Base-by-base conservation (phyloP, 2,797 vertebrate genomes). In the Alcedo atthis region DNA sequence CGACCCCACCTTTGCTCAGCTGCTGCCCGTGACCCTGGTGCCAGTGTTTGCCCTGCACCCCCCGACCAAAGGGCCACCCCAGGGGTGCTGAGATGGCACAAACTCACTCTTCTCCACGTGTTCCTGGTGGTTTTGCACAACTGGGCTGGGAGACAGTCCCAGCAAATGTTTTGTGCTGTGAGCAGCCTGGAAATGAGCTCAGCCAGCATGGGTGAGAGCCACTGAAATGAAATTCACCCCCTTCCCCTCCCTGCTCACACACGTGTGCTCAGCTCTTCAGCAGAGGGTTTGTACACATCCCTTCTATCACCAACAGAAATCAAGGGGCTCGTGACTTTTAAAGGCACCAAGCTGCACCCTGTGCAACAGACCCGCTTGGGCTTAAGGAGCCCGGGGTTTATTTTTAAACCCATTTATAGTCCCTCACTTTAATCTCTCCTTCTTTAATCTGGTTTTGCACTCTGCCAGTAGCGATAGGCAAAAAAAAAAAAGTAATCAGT, bases 341-440 rank as follows among this genome's bases (percentile, higher is more conserved):
- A 8, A 53, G 49, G 76, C 85, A 16, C 74, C 1, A 48, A 7
- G 53, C 66, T 46, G 77, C 69, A 18, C 83, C 6, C 24, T 0
- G 45, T 15, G 7, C 16, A 7, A 2, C 62, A 6, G 58, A 16
- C 5, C 55, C 9, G 2, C 5, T 40, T 0, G 14, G 75, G 57
- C 82, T 58, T 32, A 1, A 2, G 2, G 45, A 58, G 66, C 62
- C 18, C 20, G 0, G 37, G n/a, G 22, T 4, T 46, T 92, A 85
- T 87, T 92, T 92, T 90, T 79, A 94, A 78, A 33, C 2, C 8
- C 20, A 24, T 84, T 88, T 89, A 55, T 51, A 4, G 17, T 43
- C 84, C 62, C 87, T 87, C 49, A n/a, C 42, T 78, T 84, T 89
- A 91, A 95, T 77, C 80, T 91, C 53, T 21, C 3, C 11, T 16